Base-by-base conservation (phyloP, 35 echinoderm and acorn worm species). In the Strongylocentrotus purpuratus region DNA sequence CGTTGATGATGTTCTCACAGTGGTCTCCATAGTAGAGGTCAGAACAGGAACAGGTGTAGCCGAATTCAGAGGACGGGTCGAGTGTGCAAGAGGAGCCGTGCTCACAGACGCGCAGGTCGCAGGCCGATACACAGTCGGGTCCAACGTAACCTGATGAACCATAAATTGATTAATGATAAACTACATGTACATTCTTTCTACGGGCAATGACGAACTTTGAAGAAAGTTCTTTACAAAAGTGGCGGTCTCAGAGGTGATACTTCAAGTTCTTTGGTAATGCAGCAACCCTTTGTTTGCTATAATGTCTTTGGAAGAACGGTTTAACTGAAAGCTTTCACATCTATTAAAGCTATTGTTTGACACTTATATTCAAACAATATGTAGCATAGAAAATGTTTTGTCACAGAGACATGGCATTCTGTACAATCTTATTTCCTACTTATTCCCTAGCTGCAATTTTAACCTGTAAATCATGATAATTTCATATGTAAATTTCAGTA, bases 11-110 rank as follows among this genome's bases (percentile, higher is more conserved):
- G 28, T 98, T 46, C 87, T 99, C 96, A 89, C 98, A 99, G 94
- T 99, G 96, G 31, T 97, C 94, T 47, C 98, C 98, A 46, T 97
- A 99, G 87, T 97, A 99, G 47, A 94, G 94, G 1, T 96, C 94
- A 2, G 98, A 98, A 61, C 98, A 99, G 45, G 94, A 85, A 78
- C 98, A 99, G 41, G 28, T 25, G 78, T 99, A 99, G 15, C 98
- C 98, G 31, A 92, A 55, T 9, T 94, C 86, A 0, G 94, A 12
- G 9, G 32, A 46, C 2, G 25, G 85, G 33, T 85, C 31, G 15
- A 95, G 91, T 3, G 31, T 46, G 90, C 98, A 99, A 28, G 22
- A 28, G 9, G 95, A 95, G 5, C 97, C 95, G 88, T 99, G 98
- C 87, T 98, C 86, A 61, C 98, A 99, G n/a, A 97, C 94, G 7